These are phyloP conservation scores for Corythornis leucogaster DNA, from an alignment of 2,797 vertebrate species.

Conservation along the genomic window DNA sequence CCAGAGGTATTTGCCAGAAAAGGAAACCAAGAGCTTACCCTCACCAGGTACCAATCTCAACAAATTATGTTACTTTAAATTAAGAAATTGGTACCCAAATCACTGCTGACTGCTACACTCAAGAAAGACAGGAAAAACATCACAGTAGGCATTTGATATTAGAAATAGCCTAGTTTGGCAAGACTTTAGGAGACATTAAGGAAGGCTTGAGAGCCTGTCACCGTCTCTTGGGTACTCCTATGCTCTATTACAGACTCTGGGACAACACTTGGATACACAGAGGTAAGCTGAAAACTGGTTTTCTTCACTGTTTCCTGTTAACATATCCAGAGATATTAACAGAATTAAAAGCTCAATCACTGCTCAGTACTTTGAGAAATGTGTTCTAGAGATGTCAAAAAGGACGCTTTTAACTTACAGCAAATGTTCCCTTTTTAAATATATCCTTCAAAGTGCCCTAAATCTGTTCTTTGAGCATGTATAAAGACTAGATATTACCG, in stretches of 20 bases:
- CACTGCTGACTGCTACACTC: neutral
- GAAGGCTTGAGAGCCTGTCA: neutral
- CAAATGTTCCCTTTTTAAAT: neutral
- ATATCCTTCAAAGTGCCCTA: conserved; percentile 1
- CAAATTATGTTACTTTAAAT: neutral
- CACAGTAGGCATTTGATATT: neutral
- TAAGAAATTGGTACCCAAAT: neutral
- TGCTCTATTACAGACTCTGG: neutral
- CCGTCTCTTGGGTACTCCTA: accelerated
- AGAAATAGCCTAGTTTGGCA: neutral
- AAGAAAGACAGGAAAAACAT: neutral
- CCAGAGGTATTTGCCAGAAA: neutral
- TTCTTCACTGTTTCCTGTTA: neutral
- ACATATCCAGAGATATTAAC: neutral
- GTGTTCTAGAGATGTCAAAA: neutral
- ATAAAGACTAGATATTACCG: neutral
- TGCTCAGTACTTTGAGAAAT: neutral
- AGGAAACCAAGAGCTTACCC: neutral
- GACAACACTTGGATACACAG: neutral
- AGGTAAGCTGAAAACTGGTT: neutral
- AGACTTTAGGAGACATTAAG: neutral
- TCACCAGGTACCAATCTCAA: neutral
- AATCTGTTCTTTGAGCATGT: conserved; percentile 3
- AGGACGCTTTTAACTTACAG: neutral
- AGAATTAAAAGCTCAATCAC: neutral